Percentiles rank a stretch among this genome's conserved stretches.
Conservation (phyloP, 2,797 vertebrate genomes). For the Neoniphon sammara region DNA sequence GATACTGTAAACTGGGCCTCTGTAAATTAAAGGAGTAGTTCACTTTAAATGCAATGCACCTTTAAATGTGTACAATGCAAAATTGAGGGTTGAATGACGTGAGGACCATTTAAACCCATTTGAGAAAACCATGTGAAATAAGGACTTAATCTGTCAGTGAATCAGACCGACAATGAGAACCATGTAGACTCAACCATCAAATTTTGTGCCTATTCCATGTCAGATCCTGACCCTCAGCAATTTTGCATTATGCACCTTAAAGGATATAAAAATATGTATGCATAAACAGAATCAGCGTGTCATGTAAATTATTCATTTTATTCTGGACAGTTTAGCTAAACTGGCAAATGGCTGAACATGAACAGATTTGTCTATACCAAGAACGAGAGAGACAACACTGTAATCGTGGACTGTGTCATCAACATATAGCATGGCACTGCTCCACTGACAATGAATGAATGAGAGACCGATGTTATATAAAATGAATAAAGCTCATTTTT, state of each 20-base stretch:
- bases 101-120: too few relatives aligned
- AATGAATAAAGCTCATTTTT: slow-evolving; percentile 37
- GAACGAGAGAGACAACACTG: slow-evolving; percentile 4
- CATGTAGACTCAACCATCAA: too few relatives aligned
- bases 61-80: too few relatives aligned
- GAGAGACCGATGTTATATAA: slow-evolving; percentile 26
- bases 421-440: slow-evolving; percentile 7
- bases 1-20: not conserved
- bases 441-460: slow-evolving; percentile 36
- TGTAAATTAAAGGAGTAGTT: not conserved
- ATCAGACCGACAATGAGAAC: too few relatives aligned
- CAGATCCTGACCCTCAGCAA: too few relatives aligned
- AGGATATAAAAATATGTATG: not conserved
- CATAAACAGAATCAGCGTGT: not conserved
- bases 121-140: too few relatives aligned
- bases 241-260: too few relatives aligned
- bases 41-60: too few relatives aligned
- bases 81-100: too few relatives aligned
- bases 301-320: not conserved
- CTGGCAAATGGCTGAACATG: not conserved
- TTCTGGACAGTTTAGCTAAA: not conserved
- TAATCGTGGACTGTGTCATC: slow-evolving; percentile 16
- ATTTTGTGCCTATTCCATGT: too few relatives aligned
- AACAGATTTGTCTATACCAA: slow-evolving; percentile 20
- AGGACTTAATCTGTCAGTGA: too few relatives aligned